Evolutionary conservation across 2,888 invertebrate species (phyloP).

Genomic region (Drosophila melanosoma): DNA sequence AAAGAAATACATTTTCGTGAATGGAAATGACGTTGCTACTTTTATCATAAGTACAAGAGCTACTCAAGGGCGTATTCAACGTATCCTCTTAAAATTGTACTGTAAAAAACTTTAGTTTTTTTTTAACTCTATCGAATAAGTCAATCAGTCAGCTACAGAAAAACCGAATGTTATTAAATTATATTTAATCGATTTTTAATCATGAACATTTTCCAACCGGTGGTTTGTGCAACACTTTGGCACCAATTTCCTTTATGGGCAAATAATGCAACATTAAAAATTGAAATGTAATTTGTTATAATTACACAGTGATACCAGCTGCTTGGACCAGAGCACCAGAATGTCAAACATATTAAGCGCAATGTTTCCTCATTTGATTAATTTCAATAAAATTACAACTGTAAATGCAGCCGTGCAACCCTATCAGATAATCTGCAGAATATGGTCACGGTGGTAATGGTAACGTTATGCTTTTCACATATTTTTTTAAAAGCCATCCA

Average conservation of each 20-base stretch:
- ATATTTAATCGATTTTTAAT: conserved; percentile 70
- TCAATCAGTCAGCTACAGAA: not conserved
- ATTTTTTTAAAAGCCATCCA: conserved; percentile 4
- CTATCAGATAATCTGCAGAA: not conserved
- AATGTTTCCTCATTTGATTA: conserved; percentile 59
- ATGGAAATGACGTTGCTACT: not conserved
- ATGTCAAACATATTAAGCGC: conserved; percentile 53
- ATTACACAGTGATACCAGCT: conserved; percentile 36
- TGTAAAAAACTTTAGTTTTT: not conserved
- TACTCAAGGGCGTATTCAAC: not conserved
- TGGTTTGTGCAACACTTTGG: conserved; percentile 15
- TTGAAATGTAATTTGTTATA: conserved; percentile 45
- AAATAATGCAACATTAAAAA: conserved; percentile 63
- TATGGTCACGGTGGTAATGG: conserved; percentile 5
- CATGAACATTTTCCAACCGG: conserved; percentile 18
- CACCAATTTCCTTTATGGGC: conserved; percentile 52
- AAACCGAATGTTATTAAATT: conserved; percentile 55
- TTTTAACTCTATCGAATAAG: not conserved
- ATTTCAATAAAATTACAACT: conserved; percentile 56
- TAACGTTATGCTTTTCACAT: conserved; percentile 6
- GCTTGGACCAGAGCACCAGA: not conserved
- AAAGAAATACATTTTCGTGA: conserved; percentile 5
- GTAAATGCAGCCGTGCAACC: not conserved
- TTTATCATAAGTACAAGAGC: not conserved
- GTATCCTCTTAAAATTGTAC: not conserved